Conservation (phyloP, 1,140 invertebrate genomes). For the Plutomurus gul region DNA sequence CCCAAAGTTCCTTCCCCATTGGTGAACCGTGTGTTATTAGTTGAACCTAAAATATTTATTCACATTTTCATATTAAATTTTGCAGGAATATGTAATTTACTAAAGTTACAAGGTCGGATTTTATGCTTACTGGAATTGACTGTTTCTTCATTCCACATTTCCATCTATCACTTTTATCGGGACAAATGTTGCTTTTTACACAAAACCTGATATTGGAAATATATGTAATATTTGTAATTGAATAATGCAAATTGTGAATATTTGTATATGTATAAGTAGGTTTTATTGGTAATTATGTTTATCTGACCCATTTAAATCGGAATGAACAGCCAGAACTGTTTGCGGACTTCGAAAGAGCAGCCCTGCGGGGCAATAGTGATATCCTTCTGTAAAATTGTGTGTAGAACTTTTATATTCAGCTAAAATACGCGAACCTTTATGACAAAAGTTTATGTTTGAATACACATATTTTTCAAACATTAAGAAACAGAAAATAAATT, state of each 20-base stretch:
- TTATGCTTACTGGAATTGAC: background rate
- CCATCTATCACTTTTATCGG: background rate
- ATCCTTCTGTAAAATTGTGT: no score
- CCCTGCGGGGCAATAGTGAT: background rate
- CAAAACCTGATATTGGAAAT: background rate
- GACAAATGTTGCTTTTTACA: background rate
- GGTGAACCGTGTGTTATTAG: background rate
- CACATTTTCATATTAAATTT: background rate
- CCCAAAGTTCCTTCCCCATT: background rate
- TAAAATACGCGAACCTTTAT: background rate
- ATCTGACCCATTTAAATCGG: background rate
- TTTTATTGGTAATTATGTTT: background rate
- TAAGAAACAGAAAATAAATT: no score
- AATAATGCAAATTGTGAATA: background rate
- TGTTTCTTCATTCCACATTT: background rate
- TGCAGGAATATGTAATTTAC: no score
- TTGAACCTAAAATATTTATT: background rate
- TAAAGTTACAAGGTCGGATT: no score
- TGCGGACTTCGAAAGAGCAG: background rate
- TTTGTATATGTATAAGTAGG: background rate
- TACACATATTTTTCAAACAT: background rate
- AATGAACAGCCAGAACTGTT: background rate
- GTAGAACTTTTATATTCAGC: background rate
- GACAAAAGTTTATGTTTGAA: background rate
- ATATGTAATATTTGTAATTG: background rate